phyloP scores from a whole-genome alignment of 2,797 vertebrate genomes.

The Myoxocephalus aenaeus region DNA sequence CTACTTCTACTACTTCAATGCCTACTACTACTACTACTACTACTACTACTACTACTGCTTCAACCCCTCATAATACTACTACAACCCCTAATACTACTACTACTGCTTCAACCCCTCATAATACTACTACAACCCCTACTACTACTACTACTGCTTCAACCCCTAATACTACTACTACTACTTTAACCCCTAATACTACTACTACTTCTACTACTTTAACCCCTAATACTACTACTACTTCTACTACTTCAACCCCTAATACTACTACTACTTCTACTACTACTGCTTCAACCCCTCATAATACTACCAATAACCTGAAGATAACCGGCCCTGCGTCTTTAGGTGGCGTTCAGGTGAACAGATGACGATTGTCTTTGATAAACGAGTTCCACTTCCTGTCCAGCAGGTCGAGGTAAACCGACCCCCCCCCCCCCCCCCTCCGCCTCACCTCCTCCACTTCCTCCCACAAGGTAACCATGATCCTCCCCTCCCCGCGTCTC shows the following conservation, averaged over 20 bases:
- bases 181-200: too few species aligned
- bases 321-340: background rate
- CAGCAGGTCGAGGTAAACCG: slow-evolving; percentile 50
- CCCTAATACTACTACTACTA: too few species aligned
- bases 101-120: too few species aligned
- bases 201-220: background rate
- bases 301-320: too few species aligned
- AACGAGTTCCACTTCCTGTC: slow-evolving; percentile 43
- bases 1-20: too few species aligned
- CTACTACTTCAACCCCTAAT: background rate
- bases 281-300: background rate
- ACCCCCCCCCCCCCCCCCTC: background rate
- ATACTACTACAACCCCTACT: too few species aligned
- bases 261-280: background rate
- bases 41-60: too few species aligned
- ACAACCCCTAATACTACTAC: too few species aligned
- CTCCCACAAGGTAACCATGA: slow-evolving; percentile 63
- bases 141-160: too few species aligned
- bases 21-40: too few species aligned
- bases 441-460: slow-evolving; percentile 32
- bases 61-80: too few species aligned
- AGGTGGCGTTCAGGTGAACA: slow-evolving; percentile 30
- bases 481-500: slow-evolving; percentile 49
- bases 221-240: background rate
- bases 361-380: slow-evolving; percentile 22